Evolutionary conservation across 2,888 invertebrate genomes (phyloP).

Genomic region (Laspeyria flexula): DNA sequence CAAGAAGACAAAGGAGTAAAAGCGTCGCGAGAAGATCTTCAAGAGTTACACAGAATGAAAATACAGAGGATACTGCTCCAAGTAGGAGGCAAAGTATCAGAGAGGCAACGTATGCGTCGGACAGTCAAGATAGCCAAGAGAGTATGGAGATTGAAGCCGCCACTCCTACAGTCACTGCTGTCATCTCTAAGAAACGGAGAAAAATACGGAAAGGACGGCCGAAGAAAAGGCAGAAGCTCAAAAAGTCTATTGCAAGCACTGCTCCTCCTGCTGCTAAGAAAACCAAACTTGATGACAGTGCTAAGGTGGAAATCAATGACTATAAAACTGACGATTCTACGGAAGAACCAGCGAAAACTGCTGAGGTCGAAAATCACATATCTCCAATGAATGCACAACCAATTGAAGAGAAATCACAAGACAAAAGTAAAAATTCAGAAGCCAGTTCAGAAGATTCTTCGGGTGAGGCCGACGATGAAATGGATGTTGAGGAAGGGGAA

Average conservation of each 20-base stretch:
- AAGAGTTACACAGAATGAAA: conserved; percentile 58
- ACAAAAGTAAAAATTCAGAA: conserved; percentile 73
- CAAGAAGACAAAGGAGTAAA: conserved; percentile 70
- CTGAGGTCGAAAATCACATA: conserved; percentile 30
- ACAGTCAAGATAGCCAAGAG: conserved; percentile 79
- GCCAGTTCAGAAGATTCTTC: conserved; percentile 87
- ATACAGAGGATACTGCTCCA: conserved; percentile 50
- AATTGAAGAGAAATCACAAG: conserved; percentile 55
- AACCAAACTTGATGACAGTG: conserved; percentile 57
- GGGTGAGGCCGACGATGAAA: conserved; percentile 89
- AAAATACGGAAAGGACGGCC: conserved; percentile 83
- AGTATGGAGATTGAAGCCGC: conserved; percentile 52
- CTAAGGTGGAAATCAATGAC: conserved; percentile 49
- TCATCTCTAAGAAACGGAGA: conserved; percentile 70
- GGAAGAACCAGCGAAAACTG: conserved; percentile 52
- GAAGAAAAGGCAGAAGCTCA: conserved; percentile 67
- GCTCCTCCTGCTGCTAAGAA: conserved; percentile 68
- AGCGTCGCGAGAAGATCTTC: conserved; percentile 70
- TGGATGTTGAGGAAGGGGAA: conserved; percentile 88
- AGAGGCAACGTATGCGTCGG: conserved; percentile 67
- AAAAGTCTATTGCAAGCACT: conserved; percentile 47
- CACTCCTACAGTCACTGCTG: conserved; percentile 50
- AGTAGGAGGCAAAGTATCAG: conserved; percentile 64
- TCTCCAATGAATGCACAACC: conserved; percentile 47
- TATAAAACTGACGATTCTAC: conserved; percentile 68